A percentile compares a stretch with the other conserved stretches of the same genome.
These are phyloP conservation scores for Paradisaea rubra DNA, from an alignment of 2,113 vertebrate genomes.

Conservation along the genomic window DNA sequence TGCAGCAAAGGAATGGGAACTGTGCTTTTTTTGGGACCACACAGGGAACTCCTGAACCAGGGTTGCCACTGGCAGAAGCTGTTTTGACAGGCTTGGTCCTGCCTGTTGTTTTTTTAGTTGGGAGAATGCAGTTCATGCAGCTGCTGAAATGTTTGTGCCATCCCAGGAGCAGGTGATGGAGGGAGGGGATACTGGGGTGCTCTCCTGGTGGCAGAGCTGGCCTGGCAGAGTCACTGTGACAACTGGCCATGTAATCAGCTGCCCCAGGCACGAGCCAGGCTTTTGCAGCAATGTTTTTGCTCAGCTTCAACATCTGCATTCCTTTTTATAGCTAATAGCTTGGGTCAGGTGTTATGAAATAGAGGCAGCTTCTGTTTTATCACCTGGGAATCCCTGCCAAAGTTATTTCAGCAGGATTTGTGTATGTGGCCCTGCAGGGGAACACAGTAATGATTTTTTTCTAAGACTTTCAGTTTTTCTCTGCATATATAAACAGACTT, in stretches of 20 bases:
- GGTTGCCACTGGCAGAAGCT: not conserved
- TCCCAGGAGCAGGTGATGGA: not conserved
- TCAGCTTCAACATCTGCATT: not conserved
- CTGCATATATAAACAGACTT: not conserved
- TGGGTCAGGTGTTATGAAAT: not conserved
- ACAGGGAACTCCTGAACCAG: not conserved
- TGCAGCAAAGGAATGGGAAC: not conserved
- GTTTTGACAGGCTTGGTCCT: not conserved
- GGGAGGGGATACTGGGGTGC: not conserved
- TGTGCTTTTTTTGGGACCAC: not conserved
- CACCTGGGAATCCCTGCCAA: not conserved
- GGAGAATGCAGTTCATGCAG: not conserved
- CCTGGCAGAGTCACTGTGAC: not conserved
- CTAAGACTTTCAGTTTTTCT: not conserved
- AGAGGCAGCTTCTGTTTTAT: not conserved
- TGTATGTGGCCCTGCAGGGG: not conserved
- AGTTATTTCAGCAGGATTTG: not conserved
- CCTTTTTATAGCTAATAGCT: not conserved
- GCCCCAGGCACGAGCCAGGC: not conserved
- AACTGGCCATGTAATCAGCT: not conserved
- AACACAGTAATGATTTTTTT: constrained; percentile 20
- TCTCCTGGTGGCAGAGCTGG: not conserved
- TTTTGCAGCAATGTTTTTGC: not conserved
- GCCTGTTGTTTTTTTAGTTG: not conserved
- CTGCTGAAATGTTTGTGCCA: not conserved